Evolutionary conservation across 2,113 vertebrate species (phyloP).

Genomic region (Indicator indicator): DNA sequence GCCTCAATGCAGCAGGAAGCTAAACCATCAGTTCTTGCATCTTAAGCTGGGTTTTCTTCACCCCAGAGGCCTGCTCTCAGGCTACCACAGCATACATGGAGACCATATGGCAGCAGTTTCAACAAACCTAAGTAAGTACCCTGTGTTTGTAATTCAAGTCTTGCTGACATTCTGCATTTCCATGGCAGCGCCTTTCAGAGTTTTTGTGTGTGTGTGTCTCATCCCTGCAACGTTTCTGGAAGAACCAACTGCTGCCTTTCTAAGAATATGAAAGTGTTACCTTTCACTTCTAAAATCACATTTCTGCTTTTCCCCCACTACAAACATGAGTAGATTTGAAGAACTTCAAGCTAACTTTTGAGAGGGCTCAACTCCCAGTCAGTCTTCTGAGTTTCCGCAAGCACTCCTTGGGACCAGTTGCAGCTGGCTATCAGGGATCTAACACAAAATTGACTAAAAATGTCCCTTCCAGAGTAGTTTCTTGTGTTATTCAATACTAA

Average conservation of each 20-base stretch:
- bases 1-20: too few species aligned
- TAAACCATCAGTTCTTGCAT: not conserved
- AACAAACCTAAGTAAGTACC: fast-evolving
- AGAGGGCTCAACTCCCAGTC: not conserved
- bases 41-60: not conserved
- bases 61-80: not conserved
- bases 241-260: conserved; percentile 12
- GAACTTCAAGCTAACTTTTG: not conserved
- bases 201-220: not conserved
- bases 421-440: not conserved
- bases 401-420: not conserved
- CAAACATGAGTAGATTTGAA: not conserved
- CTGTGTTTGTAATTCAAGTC: fast-evolving
- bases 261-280: not conserved
- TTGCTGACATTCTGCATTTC: not conserved
- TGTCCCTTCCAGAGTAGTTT: not conserved
- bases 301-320: not conserved
- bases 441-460: not conserved
- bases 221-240: not conserved
- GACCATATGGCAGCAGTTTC: not conserved
- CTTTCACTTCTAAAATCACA: not conserved
- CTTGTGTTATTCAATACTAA: not conserved
- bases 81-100: not conserved
- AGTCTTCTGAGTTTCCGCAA: not conserved
- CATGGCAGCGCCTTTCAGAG: not conserved